Conservation (phyloP, 2,797 vertebrate species). For the Pseudochirops cupreus region DNA sequence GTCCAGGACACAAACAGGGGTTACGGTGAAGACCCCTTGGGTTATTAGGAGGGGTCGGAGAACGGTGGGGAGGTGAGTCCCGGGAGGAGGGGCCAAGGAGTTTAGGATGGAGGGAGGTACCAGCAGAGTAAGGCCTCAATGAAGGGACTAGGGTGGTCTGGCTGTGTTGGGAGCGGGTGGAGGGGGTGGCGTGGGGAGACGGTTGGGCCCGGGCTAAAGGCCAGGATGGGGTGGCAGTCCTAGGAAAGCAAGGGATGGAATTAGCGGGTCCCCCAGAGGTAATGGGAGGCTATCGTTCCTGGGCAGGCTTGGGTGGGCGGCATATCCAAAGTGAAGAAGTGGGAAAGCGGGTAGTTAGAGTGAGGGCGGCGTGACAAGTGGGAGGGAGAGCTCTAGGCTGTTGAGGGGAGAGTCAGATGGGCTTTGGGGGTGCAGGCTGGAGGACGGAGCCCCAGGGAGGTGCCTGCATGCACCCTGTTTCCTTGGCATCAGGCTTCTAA, state of each 20-base stretch:
- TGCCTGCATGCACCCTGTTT: too few relatives aligned
- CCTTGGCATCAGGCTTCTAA: not conserved
- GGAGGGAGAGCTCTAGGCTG: not conserved
- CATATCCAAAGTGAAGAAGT: not conserved
- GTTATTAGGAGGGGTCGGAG: not conserved
- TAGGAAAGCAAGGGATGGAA: not conserved
- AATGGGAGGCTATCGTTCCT: not conserved
- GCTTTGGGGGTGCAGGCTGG: not conserved
- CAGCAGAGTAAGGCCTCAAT: not conserved
- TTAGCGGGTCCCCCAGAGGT: not conserved
- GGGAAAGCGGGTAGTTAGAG: not conserved
- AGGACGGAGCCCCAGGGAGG: too few relatives aligned
- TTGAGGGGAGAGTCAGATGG: not conserved
- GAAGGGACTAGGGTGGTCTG: not conserved
- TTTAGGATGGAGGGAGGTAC: not conserved
- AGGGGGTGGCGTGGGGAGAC: not conserved
- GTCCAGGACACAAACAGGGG: not conserved
- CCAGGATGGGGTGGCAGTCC: not conserved
- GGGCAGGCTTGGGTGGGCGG: not conserved
- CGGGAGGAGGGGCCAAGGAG: not conserved
- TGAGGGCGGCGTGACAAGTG: not conserved
- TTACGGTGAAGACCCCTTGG: not conserved
- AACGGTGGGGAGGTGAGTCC: not conserved
- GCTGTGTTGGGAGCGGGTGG: not conserved
- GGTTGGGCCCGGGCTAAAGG: not conserved